Evolutionary conservation across 2,113 vertebrate species (phyloP), one percentile per base, ranked within the genome.

Genomic region (Stercorarius parasiticus): DNA sequence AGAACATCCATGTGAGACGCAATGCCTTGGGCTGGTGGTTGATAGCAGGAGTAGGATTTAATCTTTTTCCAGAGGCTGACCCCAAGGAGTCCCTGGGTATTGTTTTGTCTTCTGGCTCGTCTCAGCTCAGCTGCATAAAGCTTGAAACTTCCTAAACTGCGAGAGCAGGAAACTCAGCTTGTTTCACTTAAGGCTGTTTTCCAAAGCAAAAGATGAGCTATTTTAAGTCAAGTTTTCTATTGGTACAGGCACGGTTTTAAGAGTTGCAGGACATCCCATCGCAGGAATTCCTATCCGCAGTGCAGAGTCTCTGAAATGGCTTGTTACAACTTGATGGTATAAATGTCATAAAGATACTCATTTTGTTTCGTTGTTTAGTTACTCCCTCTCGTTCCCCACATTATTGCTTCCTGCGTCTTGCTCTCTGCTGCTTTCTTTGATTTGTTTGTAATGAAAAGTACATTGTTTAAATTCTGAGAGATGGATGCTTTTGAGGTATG

Each of bases 271-370:
- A 91, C 86, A 91, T 93, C 92, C 86, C 91, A 86, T 79, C 65
- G 61, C 64, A 94, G 49, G 43, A 91, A 65, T 87, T 90, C 47
- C 52, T 17, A 4, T 36, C 50, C 0, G 4, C 88, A 86, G 61
- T 72, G 83, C 77, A 65, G 88, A 88, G 65, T 86, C 93, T 89
- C 88, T 97, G 94, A 95, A 97, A 95, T 97, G 94, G 81, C 74
- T 71, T 89, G 81, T 89, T 80, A 45, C 58, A 82, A 45, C 78
- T 56, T 77, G 45, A 52, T 3, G 16, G 61, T 89, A 10, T 45
- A 53, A 22, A 29, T 79, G 56, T 81, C 64, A 50, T 73, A 67
- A 95, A 96, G 95, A 96, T 93, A 95, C 95, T 97, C 90, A 84
- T 96, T 97, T 93, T 95, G 34, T 22, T 91, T 78, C 55, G 36